These are phyloP conservation scores for Apis mellifera DNA, from an alignment of 1,140 invertebrate genomes.

Conservation along the genomic window DNA sequence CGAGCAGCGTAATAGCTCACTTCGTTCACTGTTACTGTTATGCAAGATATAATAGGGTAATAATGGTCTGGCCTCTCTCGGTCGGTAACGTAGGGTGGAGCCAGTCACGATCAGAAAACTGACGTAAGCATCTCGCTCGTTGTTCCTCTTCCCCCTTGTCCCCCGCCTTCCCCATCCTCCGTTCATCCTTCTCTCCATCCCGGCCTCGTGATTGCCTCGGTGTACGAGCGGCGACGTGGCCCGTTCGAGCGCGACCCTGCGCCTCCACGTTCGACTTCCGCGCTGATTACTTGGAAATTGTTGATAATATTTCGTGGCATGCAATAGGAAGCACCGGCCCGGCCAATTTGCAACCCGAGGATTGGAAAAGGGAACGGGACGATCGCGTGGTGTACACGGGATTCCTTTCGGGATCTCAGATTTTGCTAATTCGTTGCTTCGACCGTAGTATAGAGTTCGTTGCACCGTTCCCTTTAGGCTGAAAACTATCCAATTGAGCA, in stretches of 20 bases:
- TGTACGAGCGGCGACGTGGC: conserved; percentile 22
- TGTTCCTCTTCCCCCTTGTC: conserved; percentile 45
- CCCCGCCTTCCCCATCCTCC: neutral
- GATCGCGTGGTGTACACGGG: too few relatives aligned
- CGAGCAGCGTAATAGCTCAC: conserved; percentile 69
- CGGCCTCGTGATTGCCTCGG: conserved; percentile 34
- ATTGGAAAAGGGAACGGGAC: neutral
- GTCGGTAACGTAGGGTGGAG: conserved; percentile 77
- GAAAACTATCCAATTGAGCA: neutral
- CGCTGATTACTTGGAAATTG: conserved; percentile 56
- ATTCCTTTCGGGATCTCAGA: neutral
- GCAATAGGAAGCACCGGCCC: conserved; percentile 37
- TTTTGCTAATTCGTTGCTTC: neutral
- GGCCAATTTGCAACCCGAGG: neutral
- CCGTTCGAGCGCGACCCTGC: conserved; percentile 28
- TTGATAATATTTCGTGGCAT: conserved; percentile 46
- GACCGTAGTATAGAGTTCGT: neutral
- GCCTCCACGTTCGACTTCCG: conserved; percentile 51
- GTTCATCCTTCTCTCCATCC: conserved; percentile 26
- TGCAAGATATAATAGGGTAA: conserved; percentile 80
- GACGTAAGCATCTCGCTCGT: conserved; percentile 78
- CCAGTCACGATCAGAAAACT: conserved; percentile 77
- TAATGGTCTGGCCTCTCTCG: conserved; percentile 70
- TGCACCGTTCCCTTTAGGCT: conserved; percentile 1
- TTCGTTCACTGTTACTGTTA: conserved; percentile 77